Evolutionary conservation across 2,888 invertebrate species (phyloP).

Genomic region (Agonopterix subpropinquella): DNA sequence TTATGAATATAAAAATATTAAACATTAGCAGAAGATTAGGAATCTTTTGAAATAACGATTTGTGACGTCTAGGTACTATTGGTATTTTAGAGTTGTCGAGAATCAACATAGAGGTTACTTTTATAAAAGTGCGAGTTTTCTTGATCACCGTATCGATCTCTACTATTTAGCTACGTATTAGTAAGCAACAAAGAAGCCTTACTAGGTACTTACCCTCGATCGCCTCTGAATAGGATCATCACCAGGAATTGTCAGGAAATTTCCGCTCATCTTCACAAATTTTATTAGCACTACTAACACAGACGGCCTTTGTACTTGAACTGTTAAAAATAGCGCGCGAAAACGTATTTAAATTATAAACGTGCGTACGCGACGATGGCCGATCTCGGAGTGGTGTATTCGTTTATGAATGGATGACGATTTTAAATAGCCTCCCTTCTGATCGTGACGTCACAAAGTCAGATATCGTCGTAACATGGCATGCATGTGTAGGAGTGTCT

Average conservation of each 20-base stretch:
- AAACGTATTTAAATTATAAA: conserved; percentile 12
- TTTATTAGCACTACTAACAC: conserved; percentile 21
- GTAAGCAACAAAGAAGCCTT: conserved; percentile 22
- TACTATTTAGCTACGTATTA: neutral
- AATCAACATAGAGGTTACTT: no score
- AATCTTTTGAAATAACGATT: no score
- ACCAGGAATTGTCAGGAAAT: conserved; percentile 65
- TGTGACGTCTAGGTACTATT: no score
- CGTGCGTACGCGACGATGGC: conserved; percentile 58
- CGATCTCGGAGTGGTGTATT: conserved; percentile 44
- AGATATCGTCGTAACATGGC: conserved; percentile 20
- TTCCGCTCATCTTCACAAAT: conserved; percentile 64
- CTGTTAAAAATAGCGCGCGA: conserved; percentile 29
- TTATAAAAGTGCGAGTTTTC: no score
- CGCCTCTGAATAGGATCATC: conserved; percentile 56
- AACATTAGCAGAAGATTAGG: no score
- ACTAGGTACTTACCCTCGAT: conserved; percentile 42
- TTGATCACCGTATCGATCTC: no score
- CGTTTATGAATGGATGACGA: conserved; percentile 72
- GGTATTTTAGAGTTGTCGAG: no score
- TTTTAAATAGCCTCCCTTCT: conserved; percentile 46
- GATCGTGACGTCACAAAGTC: conserved; percentile 36
- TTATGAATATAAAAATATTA: no score
- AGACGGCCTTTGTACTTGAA: conserved; percentile 23
- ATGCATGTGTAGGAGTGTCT: conserved; percentile 40